Base-by-base conservation (phyloP, 2,113 vertebrate species). In the Pseudolaguvia tuberculata region DNA sequence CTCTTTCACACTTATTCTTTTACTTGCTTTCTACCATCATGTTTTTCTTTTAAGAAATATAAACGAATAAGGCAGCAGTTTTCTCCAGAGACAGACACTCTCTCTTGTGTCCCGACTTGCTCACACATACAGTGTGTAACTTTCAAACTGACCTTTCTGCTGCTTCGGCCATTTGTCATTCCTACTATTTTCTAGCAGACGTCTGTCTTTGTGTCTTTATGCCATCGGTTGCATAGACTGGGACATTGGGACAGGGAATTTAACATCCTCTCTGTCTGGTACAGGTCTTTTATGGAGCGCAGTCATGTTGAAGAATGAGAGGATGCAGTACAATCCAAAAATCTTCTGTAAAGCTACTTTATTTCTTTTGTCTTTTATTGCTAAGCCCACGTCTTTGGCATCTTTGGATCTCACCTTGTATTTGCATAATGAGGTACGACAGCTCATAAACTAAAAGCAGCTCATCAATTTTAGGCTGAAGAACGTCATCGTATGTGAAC, bases 121-220 rank as follows among this genome's bases (percentile, higher is more conserved):
- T n/a, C n/a, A n/a, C 15, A 10, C 57, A 55, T 31, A 62, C 53
- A 21, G 50, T 29, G 67, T 70, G 50, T 59, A 70, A 62, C 56
- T 70, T 21, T n/a, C 47, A 17, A 39, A 51, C 25, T 77, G 75
- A 77, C 67, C 75, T 77, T 70, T 71, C 50, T 13, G 31, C 31
- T 21, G 58, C 17, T 39, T 27, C 21, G 1, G 5, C 31, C 25
- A 62, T 77, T 77, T 59, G 45, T 59, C 61, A 63, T 70, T 63
- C 62, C 48, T 8, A 3, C 48, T 8, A 48, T 77, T 71, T 76
- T 77, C 56, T 57, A 42, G 47, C 12, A 23, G 56, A 51, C 15
- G 18, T 45, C 21, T 70, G 48, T 77, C 75, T 77, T 70, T 77
- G 57, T 77, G n/a, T n/a, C n/a, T n/a, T 70, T 63, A 45, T 63